These are phyloP conservation scores for Euproctis similis DNA, from an alignment of 2,888 invertebrate species.

Conservation along the genomic window DNA sequence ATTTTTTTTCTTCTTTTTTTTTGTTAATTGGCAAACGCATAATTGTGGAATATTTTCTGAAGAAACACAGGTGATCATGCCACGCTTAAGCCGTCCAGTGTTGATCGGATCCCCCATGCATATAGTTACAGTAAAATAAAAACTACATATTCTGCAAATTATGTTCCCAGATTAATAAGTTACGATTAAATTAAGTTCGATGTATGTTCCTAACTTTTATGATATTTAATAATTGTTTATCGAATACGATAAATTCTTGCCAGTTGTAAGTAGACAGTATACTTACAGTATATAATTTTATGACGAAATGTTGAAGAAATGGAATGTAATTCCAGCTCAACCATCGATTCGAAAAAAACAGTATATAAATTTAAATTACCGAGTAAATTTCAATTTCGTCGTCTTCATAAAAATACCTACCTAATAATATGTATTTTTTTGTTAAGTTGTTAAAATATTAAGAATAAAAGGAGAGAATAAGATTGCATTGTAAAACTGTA, in stretches of 20 bases:
- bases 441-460: conserved; percentile 60
- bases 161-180: conserved; percentile 14
- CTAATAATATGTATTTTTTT: conserved; percentile 26
- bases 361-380: no score
- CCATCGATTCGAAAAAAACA: no score
- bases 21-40: conserved; percentile 18
- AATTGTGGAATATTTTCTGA: conserved; percentile 14
- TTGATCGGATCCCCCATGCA: conserved; percentile 27
- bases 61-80: conserved; percentile 23
- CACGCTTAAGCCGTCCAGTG: conserved; percentile 56
- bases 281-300: conserved; percentile 24
- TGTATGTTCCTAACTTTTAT: conserved; percentile 50
- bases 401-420: no score
- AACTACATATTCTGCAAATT: no score
- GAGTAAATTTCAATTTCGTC: no score
- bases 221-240: conserved; percentile 46
- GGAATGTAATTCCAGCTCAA: conserved; percentile 54
- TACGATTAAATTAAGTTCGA: conserved; percentile 23
- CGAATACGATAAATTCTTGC: conserved; percentile 27
- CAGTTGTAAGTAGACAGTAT: conserved; percentile 29
- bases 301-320: conserved; percentile 28
- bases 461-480: conserved; percentile 64
- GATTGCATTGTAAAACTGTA: conserved; percentile 65
- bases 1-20: conserved; percentile 15
- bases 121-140: no score